These are phyloP conservation scores for Lutjanus erythropterus DNA, from an alignment of 2,113 vertebrate species.

Conservation along the genomic window DNA sequence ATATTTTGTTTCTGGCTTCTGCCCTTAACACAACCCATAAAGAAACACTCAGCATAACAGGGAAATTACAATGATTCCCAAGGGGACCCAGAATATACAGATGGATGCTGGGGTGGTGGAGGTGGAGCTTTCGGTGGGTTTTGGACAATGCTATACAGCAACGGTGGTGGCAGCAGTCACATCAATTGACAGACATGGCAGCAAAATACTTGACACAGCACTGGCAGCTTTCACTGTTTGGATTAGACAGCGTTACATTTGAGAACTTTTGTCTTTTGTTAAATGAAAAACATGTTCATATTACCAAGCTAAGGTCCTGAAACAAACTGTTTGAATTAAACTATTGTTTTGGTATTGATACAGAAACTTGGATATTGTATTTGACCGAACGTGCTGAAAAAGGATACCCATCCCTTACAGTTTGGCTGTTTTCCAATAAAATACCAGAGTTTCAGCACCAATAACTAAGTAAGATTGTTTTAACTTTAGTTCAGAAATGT, in stretches of 20 bases:
- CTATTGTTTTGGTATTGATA: neutral
- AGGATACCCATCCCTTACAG: neutral
- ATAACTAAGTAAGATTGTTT: neutral
- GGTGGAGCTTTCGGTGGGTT: neutral
- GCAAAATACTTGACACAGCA: neutral
- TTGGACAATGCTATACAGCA: neutral
- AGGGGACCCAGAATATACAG: neutral
- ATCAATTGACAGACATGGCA: neutral
- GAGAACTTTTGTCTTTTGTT: neutral
- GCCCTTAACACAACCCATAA: neutral
- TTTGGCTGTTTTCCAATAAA: neutral
- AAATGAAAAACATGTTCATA: neutral
- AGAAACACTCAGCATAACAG: conserved; percentile 11
- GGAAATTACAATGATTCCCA: neutral
- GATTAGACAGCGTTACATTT: neutral
- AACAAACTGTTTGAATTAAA: too few species aligned
- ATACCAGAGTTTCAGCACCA: neutral
- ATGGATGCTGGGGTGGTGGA: neutral
- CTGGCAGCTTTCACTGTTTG: neutral
- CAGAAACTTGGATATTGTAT: neutral
- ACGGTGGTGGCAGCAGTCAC: neutral
- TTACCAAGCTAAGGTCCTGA: too few species aligned
- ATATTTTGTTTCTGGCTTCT: neutral
- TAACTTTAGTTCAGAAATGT: neutral
- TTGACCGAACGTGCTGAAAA: neutral